Evolutionary conservation across 2,797 vertebrate genomes (phyloP), one percentile per base, ranked within the genome.

Genomic region (Avahi laniger): DNA sequence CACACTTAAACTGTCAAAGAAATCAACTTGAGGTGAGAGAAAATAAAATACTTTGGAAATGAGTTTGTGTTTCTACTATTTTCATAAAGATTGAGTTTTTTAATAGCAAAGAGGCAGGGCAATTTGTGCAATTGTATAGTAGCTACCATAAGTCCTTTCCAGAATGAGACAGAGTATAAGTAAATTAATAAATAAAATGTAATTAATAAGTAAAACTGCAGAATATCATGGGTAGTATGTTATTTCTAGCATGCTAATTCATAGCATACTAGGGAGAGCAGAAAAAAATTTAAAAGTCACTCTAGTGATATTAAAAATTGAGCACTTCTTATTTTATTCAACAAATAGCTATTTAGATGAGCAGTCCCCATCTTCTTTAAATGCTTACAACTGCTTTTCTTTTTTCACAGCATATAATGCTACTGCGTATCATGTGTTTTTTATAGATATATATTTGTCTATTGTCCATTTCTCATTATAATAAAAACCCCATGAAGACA

Each of bases 11-110:
- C 87, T 94, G 72, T 96, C 76, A 73, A 63, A 85, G 95, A 97
- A 97, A 93, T 93, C 79, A 96, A 91, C 96, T 96, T 89, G 65
- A 94, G 73, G 82, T 79, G 90, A 89, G 30, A 93, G 87, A 82
- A 26, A 61, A 95, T 88, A 59, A 97, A 76, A 93, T 96, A n/a
- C 96, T 97, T 97, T 93, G 72, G 65, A 91, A 97, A 84, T 30
- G 35, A 76, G 93, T 96, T 94, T 94, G 92, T 95, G 59, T 93
- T 54, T 69, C 54, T 92, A 13, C n/a, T 12, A 78, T 96, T 95
- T 97, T 92, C 80, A 50, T 90, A 72, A 98, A 89, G 95, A 96
- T 85, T 52, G 65, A 95, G 88, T 17, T 26, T 82, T 92, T 91
- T 79, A 89, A 69, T 86, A 75, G 91, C 76, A 61, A 82, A 95